Evolutionary conservation across 2,797 vertebrate species (phyloP).

Genomic region (Paramormyrops hopkinsi): DNA sequence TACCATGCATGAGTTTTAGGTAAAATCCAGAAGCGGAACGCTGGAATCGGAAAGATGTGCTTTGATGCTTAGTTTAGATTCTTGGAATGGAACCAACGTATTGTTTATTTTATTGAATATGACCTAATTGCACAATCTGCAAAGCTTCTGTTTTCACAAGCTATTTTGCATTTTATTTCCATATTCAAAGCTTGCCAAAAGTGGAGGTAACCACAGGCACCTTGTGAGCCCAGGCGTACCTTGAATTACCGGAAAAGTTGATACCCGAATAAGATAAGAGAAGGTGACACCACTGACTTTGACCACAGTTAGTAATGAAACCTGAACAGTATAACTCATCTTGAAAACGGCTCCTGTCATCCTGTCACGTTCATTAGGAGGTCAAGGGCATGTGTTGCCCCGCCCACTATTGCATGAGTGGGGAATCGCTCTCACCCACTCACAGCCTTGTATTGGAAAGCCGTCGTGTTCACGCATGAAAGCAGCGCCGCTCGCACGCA

Average conservation of each 20-base stretch:
- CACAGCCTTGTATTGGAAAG: not conserved
- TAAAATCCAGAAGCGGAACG: not conserved
- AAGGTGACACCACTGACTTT: not conserved
- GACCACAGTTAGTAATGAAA: not conserved
- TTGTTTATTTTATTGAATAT: not conserved
- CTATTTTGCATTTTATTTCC: not conserved
- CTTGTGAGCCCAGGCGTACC: not conserved
- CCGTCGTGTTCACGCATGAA: not conserved
- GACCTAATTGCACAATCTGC: not conserved
- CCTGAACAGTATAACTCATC: not conserved
- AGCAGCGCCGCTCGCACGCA: not conserved
- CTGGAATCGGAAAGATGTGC: not conserved
- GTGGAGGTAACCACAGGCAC: not conserved
- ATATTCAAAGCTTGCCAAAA: not conserved
- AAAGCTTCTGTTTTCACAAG: not conserved
- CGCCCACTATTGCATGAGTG: not conserved
- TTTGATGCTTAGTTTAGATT: not conserved
- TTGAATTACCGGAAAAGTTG: conserved; percentile 4
- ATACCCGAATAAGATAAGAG: not conserved
- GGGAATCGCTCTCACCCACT: not conserved
- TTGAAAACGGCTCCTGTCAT: not conserved
- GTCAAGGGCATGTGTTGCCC: not conserved
- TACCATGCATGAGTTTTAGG: not conserved
- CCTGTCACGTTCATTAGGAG: not conserved
- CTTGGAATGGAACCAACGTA: not conserved